phyloP scores from a whole-genome alignment of 2,797 vertebrate genomes.

The Petrocephalus schoutedeni region DNA sequence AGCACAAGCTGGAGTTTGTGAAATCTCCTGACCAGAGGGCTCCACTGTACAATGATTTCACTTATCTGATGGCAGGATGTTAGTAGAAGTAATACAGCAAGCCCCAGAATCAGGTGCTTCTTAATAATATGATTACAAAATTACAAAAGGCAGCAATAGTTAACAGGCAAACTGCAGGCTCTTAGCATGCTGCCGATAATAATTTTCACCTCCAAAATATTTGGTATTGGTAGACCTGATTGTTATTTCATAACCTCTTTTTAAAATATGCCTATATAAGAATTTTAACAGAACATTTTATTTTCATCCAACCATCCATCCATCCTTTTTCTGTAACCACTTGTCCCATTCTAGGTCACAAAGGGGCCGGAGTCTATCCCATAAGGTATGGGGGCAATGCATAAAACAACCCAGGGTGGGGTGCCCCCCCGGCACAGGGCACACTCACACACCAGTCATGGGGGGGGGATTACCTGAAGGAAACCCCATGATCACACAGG shows the following conservation, averaged over 20 bases:
- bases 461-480: not conserved
- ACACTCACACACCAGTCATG: not conserved
- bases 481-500: not conserved
- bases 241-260: not conserved
- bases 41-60: not conserved
- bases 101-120: not conserved
- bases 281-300: no score
- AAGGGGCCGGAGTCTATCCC: no score
- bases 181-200: not conserved
- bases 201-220: not conserved
- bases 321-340: no score
- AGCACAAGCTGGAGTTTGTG: not conserved
- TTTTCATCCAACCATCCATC: no score
- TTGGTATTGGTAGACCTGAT: not conserved
- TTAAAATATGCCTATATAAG: not conserved
- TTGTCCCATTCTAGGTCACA: no score
- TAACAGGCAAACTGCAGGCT: not conserved
- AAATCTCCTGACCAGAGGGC: not conserved
- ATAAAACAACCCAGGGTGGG: no score
- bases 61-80: not conserved
- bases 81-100: not conserved
- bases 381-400: no score
- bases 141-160: not conserved
- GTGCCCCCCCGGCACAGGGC: no score
- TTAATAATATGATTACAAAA: not conserved